A percentile compares a stretch with the other conserved stretches of the same genome.
Evolutionary conservation across 2,888 invertebrate species (phyloP).

Genomic region (Fabriciana adippe): DNA sequence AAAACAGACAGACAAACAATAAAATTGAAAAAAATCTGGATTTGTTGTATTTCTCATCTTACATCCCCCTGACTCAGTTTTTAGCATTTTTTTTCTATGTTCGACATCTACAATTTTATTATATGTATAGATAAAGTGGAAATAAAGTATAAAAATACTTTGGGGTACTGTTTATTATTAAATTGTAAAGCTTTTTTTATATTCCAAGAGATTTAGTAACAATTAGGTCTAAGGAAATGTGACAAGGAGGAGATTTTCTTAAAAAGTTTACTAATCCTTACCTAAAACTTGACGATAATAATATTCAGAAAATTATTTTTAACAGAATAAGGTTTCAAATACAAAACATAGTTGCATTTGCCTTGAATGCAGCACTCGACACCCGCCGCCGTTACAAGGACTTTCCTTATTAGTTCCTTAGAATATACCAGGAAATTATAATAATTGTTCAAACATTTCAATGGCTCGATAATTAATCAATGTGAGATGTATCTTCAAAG

Average conservation of each 20-base stretch:
- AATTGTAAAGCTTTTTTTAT: too few relatives aligned
- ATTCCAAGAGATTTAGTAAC: too few relatives aligned
- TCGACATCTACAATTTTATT: too few relatives aligned
- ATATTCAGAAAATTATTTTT: not conserved
- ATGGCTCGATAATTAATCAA: not conserved
- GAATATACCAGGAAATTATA: slow-evolving; percentile 14
- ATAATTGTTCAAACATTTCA: slow-evolving; percentile 2
- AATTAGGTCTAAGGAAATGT: too few relatives aligned
- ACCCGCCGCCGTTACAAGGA: slow-evolving; percentile 20
- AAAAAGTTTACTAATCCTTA: not conserved
- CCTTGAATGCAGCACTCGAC: slow-evolving; percentile 23
- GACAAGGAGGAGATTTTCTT: not conserved
- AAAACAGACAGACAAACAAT: too few relatives aligned
- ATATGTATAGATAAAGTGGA: too few relatives aligned
- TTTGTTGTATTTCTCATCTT: too few relatives aligned
- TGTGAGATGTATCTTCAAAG: not conserved
- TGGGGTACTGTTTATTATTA: too few relatives aligned
- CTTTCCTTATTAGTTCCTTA: slow-evolving; percentile 28
- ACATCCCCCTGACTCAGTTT: too few relatives aligned
- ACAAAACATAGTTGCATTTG: slow-evolving; percentile 21
- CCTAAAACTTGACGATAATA: not conserved
- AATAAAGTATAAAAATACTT: too few relatives aligned
- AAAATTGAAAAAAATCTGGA: too few relatives aligned
- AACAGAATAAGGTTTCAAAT: slow-evolving; percentile 14
- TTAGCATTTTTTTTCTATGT: too few relatives aligned